Evolutionary conservation across 2,797 vertebrate species (phyloP).

Genomic region (Cuniculus paca): DNA sequence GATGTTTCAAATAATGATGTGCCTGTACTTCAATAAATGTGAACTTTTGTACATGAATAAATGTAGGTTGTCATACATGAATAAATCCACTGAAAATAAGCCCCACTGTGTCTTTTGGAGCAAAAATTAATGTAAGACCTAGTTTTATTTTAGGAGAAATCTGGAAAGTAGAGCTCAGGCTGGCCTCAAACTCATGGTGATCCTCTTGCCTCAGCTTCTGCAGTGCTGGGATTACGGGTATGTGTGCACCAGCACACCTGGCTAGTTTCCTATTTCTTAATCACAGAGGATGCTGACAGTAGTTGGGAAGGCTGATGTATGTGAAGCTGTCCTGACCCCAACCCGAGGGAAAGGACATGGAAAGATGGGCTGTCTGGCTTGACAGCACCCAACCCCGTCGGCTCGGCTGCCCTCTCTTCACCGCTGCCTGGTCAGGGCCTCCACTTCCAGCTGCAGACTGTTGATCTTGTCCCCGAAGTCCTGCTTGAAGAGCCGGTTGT

Average conservation of each 20-base stretch:
- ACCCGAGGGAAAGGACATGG: not conserved
- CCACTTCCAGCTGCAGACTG: constrained; percentile 96
- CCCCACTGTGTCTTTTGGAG: not conserved
- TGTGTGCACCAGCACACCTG: not conserved
- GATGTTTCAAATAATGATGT: not conserved
- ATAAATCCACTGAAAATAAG: not conserved
- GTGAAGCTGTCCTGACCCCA: constrained; percentile 7
- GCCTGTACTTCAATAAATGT: not conserved
- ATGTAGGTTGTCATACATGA: not conserved
- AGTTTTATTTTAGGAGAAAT: not conserved
- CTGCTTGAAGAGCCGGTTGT: constrained; percentile 98
- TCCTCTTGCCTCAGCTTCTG: not conserved
- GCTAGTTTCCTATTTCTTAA: not conserved
- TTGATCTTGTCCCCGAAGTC: constrained; percentile 99
- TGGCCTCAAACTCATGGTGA: not conserved
- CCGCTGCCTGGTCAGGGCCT: constrained; percentile 94
- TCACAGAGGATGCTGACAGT: not conserved
- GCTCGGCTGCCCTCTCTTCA: constrained; percentile 85
- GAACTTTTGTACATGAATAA: not conserved
- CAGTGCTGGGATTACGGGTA: not conserved
- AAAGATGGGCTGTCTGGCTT: not conserved
- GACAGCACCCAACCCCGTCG: not conserved
- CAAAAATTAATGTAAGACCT: not conserved
- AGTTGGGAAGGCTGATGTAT: not conserved
- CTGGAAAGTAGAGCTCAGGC: not conserved